Evolutionary conservation across 2,888 invertebrate genomes (phyloP).

Genomic region (Megastigmus dorsalis): DNA sequence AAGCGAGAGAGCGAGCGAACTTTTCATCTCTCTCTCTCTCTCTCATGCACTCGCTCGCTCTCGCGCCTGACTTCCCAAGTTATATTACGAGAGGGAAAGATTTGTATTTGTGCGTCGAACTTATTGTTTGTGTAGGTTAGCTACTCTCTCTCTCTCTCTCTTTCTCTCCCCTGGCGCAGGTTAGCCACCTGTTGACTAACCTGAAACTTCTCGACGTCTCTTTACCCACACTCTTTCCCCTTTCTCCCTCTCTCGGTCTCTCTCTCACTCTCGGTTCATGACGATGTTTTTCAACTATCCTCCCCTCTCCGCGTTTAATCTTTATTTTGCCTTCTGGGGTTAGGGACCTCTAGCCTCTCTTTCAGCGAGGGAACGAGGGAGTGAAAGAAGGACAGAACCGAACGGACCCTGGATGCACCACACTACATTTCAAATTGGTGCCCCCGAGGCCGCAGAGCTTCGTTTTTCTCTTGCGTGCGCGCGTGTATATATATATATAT

Average conservation of each 20-base stretch:
- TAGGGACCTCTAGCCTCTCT: constrained; percentile 63
- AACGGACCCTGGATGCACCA: not conserved
- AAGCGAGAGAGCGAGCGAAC: constrained; percentile 5
- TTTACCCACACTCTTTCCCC: not conserved
- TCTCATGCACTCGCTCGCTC: too few relatives aligned
- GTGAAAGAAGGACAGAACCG: too few relatives aligned
- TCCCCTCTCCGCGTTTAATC: constrained; percentile 62
- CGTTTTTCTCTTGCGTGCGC: not conserved
- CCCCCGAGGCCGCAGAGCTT: constrained; percentile 15
- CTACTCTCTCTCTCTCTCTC: constrained; percentile 56
- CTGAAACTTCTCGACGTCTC: constrained; percentile 69
- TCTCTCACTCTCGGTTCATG: constrained; percentile 27
- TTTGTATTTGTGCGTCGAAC: constrained; percentile 72
- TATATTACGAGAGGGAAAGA: constrained; percentile 66
- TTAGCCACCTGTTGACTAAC: constrained; percentile 75
- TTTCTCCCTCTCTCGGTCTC: not conserved
- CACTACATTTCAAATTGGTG: constrained; percentile 28
- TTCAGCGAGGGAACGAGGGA: too few relatives aligned
- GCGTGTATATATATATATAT: not conserved
- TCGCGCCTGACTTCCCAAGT: constrained; percentile 61
- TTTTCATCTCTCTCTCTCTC: constrained; percentile 5
- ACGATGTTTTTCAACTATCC: constrained; percentile 70
- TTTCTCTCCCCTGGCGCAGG: constrained; percentile 67
- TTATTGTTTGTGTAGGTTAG: constrained; percentile 72
- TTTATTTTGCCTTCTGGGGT: constrained; percentile 68